These are phyloP conservation scores for Oreochromis tanganicae DNA, from an alignment of 2,113 vertebrate genomes.

Conservation along the genomic window DNA sequence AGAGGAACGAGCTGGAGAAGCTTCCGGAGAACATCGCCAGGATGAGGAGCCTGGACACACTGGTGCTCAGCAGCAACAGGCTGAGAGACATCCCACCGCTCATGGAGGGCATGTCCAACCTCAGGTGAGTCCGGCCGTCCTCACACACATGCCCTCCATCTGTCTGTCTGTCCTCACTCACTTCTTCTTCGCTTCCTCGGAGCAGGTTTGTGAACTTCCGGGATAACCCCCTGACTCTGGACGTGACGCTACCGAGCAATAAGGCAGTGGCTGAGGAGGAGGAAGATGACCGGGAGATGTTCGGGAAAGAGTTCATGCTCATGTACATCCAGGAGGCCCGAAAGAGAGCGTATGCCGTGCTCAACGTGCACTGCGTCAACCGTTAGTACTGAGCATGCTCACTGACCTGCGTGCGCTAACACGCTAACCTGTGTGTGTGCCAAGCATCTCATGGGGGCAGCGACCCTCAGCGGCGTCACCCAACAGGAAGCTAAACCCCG, in stretches of 20 bases:
- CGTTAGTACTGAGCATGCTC: not conserved
- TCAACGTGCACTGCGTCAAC: constrained; percentile 48
- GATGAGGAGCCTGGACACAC: constrained; percentile 82
- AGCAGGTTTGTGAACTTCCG: constrained; percentile 95
- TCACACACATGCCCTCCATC: not conserved
- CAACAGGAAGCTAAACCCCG: not conserved
- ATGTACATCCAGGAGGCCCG: constrained; percentile 81
- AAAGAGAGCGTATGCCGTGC: constrained; percentile 63
- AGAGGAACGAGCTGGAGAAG: constrained; percentile 82
- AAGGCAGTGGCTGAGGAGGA: constrained; percentile 46
- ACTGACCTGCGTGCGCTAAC: not conserved
- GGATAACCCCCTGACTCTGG: constrained; percentile 86
- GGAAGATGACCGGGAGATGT: constrained; percentile 85
- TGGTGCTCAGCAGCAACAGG: constrained; percentile 88
- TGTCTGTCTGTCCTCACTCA: not conserved
- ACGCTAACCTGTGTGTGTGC: not conserved
- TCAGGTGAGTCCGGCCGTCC: constrained; percentile 70
- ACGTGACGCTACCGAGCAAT: constrained; percentile 72
- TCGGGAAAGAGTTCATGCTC: constrained; percentile 89
- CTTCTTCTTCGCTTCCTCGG: not conserved
- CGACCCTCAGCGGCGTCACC: not conserved
- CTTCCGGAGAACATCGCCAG: constrained; percentile 83
- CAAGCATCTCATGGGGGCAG: not conserved
- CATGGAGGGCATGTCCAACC: constrained; percentile 84
- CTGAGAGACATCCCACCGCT: constrained; percentile 82